phyloP scores from a whole-genome alignment of 1,140 invertebrate species.

The Thaumetopoea pityocampa region DNA sequence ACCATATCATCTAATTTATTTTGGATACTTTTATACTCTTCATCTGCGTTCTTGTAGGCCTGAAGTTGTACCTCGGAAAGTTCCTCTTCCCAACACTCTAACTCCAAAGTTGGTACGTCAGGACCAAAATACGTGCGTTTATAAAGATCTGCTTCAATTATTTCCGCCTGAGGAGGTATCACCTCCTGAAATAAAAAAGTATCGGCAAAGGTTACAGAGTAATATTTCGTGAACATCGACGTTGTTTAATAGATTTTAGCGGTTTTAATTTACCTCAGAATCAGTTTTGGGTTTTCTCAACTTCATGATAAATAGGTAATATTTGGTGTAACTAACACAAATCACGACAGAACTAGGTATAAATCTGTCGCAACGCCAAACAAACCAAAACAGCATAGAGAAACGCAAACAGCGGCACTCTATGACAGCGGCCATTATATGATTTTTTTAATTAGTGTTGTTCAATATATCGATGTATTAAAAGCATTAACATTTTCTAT shows the following conservation, averaged over 20 bases:
- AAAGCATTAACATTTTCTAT: too few relatives aligned
- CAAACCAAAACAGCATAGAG: too few relatives aligned
- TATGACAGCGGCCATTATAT: too few relatives aligned
- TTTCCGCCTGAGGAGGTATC: constrained; percentile 56
- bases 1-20: constrained; percentile 76
- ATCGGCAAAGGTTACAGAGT: not conserved
- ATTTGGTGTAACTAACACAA: too few relatives aligned
- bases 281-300: constrained; percentile 52
- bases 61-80: constrained; percentile 78
- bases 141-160: constrained; percentile 67
- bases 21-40: constrained; percentile 78
- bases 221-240: not conserved
- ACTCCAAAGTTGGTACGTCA: constrained; percentile 76
- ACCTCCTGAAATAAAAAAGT: constrained; percentile 27
- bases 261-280: constrained; percentile 33
- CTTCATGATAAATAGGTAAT: constrained; percentile 50
- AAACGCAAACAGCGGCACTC: too few relatives aligned
- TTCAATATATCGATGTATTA: too few relatives aligned
- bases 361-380: too few relatives aligned
- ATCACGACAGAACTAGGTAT: too few relatives aligned
- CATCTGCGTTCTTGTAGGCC: constrained; percentile 75
- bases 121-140: constrained; percentile 70
- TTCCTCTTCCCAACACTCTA: constrained; percentile 82
- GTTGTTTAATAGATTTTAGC: not conserved
- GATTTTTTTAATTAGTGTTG: too few relatives aligned